Evolutionary conservation across 53 echinoderm and acorn worm genomes (phyloP).

Genomic region (Crossaster papposus): DNA sequence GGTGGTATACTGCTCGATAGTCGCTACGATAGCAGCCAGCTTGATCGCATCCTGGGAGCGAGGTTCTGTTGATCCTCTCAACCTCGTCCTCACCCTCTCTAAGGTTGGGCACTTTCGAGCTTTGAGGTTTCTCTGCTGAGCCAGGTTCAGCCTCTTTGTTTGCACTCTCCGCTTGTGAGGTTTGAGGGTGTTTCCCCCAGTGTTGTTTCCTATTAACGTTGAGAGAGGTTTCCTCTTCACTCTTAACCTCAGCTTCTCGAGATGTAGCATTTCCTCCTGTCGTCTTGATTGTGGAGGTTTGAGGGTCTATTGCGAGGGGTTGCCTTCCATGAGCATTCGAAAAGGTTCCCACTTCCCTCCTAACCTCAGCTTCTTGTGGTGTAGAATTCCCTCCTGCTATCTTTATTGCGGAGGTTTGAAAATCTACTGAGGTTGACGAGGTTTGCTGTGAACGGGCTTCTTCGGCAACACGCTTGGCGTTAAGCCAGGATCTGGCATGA

Average conservation of each 20-base stretch:
- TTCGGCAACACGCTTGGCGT: neutral
- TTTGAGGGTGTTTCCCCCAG: neutral
- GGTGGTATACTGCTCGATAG: conserved; percentile 68
- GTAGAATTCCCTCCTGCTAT: neutral
- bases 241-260: neutral
- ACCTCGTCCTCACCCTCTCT: neutral
- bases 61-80: neutral
- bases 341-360: neutral
- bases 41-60: conserved; percentile 41
- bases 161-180: neutral
- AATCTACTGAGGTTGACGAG: neutral
- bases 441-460: neutral
- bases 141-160: neutral
- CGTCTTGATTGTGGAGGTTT: neutral
- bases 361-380: neutral
- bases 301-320: neutral
- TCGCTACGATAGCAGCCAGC: conserved; percentile 60
- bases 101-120: neutral
- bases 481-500: conserved; percentile 42
- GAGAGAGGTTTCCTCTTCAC: neutral
- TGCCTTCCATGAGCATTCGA: neutral
- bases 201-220: neutral
- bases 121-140: neutral
- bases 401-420: neutral
- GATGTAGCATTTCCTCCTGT: neutral